These are phyloP conservation scores for Ameiurus melas DNA, from an alignment of 2,113 vertebrate genomes.

Conservation along the genomic window DNA sequence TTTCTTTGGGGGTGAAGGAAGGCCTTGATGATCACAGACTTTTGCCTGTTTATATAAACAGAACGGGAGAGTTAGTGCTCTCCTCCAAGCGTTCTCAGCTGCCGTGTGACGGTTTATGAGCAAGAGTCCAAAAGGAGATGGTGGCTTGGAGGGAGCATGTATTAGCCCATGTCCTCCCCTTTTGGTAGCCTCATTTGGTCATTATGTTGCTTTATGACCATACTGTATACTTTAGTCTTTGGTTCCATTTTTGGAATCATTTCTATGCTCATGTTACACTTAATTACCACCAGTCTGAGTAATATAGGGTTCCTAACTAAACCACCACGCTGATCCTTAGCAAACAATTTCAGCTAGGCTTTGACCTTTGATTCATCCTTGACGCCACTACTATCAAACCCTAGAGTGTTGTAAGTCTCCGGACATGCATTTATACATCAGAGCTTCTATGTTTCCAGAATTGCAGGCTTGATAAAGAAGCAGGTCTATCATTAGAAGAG, in stretches of 20 bases:
- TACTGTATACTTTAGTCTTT: background rate
- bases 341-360: background rate
- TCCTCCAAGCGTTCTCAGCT: background rate
- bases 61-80: background rate
- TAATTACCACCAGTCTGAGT: background rate
- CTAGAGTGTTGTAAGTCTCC: background rate
- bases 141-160: background rate
- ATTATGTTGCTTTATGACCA: background rate
- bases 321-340: background rate
- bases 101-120: background rate
- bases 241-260: background rate
- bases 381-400: background rate
- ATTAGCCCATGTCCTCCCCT: background rate
- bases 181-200: background rate
- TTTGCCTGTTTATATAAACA: background rate
- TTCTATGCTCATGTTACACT: background rate
- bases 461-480: background rate
- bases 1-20: background rate
- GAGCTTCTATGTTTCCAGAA: background rate
- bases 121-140: background rate
- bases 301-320: background rate
- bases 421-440: background rate
- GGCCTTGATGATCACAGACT: background rate
- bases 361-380: background rate
- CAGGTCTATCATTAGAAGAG: background rate